Base-by-base conservation (phyloP, 37 sponge, comb jelly and placozoan species). In the Trichoplax adhaerens region DNA sequence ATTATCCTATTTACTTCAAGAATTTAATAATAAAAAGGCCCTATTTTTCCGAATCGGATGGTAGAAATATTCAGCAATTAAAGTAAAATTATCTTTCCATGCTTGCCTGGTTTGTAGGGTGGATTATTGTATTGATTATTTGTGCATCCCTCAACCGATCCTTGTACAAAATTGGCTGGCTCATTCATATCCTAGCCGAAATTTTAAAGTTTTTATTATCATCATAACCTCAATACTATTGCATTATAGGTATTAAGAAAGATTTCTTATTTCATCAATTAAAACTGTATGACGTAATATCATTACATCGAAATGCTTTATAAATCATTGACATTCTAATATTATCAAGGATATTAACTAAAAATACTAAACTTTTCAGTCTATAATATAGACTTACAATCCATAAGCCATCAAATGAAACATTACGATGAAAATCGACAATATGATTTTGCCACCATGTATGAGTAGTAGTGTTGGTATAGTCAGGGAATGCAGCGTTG, bases 361-460 rank as follows among this genome's bases (percentile, higher is more conserved):
- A 12, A 60, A 8, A 60, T 60, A 12, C 12, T 12, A 60, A 60
- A 60, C 12, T 60, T n/a, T 60, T n/a, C 62, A 12, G 62, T 60
- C 8, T 60, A 12, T 8, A 60, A 8, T 60, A 8, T 8, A 60
- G 62, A 7, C 62, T 71, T 72, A 74, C 77, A 74, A 89, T 89
- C 90, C 90, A 89, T n/a, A 89, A 66, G 46, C 90, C 90, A 77
- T 89, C 90, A 72, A 82, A 89, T 0, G 63, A 0, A 5, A 86
- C 58, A 0, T 55, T 50, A 48, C 64, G 46, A 48, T 82, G 83
- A 71, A 85, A 85, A 5, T 68, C 10, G 4, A 46, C 7, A 1
- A 85, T 62, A n/a, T 64, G 10, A 58, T 74, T 4, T n/a, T 10
- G 54, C 90, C 90, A 89, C 70, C 81, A 89, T 1, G 3, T 29